These are phyloP conservation scores for Vespertilio murinus DNA, from an alignment of 2,797 vertebrate species.

Conservation along the genomic window DNA sequence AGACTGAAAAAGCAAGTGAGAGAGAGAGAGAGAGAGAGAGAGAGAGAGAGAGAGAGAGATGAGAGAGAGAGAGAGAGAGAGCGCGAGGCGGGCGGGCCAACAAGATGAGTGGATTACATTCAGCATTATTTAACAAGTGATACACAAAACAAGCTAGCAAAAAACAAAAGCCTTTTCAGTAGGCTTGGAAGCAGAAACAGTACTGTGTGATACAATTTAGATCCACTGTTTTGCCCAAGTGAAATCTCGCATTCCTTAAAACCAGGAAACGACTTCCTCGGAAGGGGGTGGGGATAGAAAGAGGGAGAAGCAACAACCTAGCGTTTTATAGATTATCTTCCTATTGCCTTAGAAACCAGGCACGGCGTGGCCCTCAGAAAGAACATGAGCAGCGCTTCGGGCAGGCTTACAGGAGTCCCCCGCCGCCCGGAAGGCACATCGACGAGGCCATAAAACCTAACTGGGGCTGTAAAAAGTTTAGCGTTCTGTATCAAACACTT, in stretches of 20 bases:
- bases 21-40: background rate
- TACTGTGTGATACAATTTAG: constrained; percentile 29
- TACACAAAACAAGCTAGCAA: constrained; percentile 40
- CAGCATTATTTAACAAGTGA: constrained; percentile 61
- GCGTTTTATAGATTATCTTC: background rate
- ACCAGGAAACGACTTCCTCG: constrained; percentile 29
- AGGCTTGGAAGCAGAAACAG: constrained; percentile 48
- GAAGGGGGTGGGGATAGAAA: background rate
- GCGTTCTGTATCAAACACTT: background rate
- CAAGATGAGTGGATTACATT: constrained; percentile 31
- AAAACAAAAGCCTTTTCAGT: constrained; percentile 64
- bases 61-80: background rate
- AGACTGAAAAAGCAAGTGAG: constrained; percentile 12
- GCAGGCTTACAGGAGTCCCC: background rate
- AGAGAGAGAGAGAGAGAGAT: background rate
- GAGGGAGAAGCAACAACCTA: background rate
- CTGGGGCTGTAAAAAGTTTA: background rate
- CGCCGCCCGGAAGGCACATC: background rate
- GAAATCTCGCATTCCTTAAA: constrained; percentile 38
- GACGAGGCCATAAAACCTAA: constrained; percentile 8
- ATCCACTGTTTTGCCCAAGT: constrained; percentile 35
- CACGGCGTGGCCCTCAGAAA: background rate
- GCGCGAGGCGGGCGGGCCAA: no score
- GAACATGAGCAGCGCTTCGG: background rate
- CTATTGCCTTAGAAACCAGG: constrained; percentile 36